These are phyloP conservation scores for Malacoraja senta DNA, from an alignment of 2,797 vertebrate genomes.

Conservation along the genomic window DNA sequence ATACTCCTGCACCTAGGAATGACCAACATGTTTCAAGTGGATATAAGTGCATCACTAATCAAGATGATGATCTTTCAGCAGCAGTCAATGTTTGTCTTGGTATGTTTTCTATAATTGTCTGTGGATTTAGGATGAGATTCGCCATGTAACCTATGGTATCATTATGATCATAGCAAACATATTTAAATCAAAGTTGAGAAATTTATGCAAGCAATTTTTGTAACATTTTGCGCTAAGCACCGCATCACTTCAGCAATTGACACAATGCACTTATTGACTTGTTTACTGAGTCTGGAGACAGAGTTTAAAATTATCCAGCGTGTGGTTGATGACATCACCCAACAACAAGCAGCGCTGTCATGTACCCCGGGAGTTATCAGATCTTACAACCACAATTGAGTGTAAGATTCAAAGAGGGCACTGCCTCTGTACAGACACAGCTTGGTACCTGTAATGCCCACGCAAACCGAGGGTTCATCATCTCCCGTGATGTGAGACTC, in stretches of 20 bases:
- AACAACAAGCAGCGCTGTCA: background rate
- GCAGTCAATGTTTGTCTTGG: background rate
- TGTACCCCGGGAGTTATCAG: background rate
- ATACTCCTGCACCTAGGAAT: no score
- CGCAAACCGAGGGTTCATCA: background rate
- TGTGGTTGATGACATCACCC: background rate
- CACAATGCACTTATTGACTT: background rate
- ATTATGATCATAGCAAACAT: background rate
- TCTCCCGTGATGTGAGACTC: background rate
- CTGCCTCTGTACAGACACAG: background rate
- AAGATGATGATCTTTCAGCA: background rate
- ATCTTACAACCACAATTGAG: background rate
- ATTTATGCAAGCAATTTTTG: background rate
- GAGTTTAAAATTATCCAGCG: background rate
- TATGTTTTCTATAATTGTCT: background rate
- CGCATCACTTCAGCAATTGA: background rate
- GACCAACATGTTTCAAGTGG: no score
- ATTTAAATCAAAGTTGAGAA: background rate
- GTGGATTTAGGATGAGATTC: background rate
- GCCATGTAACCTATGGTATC: background rate
- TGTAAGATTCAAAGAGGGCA: background rate
- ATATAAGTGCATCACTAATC: background rate
- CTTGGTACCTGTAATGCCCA: background rate
- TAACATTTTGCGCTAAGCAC: background rate
- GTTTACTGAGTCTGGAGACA: background rate